phyloP scores from a whole-genome alignment of 2,888 invertebrate genomes.

The Eulithis testata region DNA sequence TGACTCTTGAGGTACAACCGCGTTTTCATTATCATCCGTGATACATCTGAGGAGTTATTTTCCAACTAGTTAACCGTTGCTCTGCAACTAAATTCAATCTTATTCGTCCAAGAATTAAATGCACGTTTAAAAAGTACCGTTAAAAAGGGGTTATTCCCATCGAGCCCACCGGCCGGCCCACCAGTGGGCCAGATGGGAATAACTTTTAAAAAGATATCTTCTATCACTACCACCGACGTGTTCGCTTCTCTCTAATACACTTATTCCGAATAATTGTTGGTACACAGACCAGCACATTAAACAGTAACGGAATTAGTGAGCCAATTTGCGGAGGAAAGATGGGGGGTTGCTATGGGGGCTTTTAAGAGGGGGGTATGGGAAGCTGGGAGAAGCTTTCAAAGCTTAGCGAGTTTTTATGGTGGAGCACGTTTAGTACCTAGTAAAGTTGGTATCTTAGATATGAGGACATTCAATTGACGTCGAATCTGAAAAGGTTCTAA shows the following conservation, averaged over 20 bases:
- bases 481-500: no score
- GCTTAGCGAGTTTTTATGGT: slow-evolving; percentile 34
- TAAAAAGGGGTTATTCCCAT: no score
- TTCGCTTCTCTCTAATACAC: slow-evolving; percentile 11
- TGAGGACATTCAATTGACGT: background rate
- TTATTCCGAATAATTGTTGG: slow-evolving; percentile 52
- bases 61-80: no score
- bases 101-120: no score
- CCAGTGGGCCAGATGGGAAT: no score
- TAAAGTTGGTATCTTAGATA: background rate
- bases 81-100: no score
- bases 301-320: slow-evolving; percentile 61
- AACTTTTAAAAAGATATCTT: background rate
- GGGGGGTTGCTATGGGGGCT: slow-evolving; percentile 32
- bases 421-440: slow-evolving; percentile 18
- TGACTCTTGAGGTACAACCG: no score
- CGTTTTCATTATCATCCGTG: no score
- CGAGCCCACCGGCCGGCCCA: no score
- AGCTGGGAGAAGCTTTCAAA: slow-evolving; percentile 29
- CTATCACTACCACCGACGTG: background rate
- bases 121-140: no score
- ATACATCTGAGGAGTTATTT: no score
- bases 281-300: slow-evolving; percentile 64
- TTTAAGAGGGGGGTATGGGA: slow-evolving; percentile 30
- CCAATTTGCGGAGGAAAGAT: slow-evolving; percentile 47